Base-by-base conservation (phyloP, 2,888 invertebrate genomes). In the Limnephilus rhombicus region DNA sequence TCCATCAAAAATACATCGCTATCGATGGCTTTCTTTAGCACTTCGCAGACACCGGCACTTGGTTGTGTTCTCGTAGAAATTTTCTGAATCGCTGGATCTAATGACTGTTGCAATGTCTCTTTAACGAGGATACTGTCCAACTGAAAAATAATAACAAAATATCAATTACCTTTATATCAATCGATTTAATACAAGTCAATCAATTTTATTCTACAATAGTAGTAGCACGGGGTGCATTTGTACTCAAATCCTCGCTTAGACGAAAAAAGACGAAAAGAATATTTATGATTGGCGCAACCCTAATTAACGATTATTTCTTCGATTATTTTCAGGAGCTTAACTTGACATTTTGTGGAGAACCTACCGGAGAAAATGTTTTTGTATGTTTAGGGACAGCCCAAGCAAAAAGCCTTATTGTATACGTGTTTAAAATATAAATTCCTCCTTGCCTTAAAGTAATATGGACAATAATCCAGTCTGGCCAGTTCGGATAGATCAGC, bases 1-100 rank as follows among this genome's bases (percentile, higher is more conserved):
- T 93, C 93, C 11, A 93, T 90, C 49, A 93, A n/a, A 85, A 93
- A 86, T 24, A 85, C 68, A 83, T 93, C 92, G 31, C 89, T 80
- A 2, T 34, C 18, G 12, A 91, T 41, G 15, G 89, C 90, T 12
- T 68, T 90, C 80, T 89, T 90, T 13, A 93, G 45, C 12, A 89
- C 93, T 3, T 93, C 90, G 90, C 93, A 93, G 24, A 93, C 86
- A 13, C 49, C 80, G 5, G 82, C 13, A 85, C 93, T 92, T 37
- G 81, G 89, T 24, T 89, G 88, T 11, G 89, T 91, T 24, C 85
- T 90, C 80, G 53, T 31, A 1, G 90, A 41, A 37, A 91, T 37
- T 80, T 92, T 83, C 24, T 89, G 80, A 11, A 92, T 37, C 3
- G 49, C 34, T 24, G 91, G 88, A 89, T 93, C 93, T 13, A 91